Percentiles rank a stretch among this genome's conserved stretches.
These are phyloP conservation scores for Electrophaes corylata DNA, from an alignment of 2,888 invertebrate species.

Conservation along the genomic window DNA sequence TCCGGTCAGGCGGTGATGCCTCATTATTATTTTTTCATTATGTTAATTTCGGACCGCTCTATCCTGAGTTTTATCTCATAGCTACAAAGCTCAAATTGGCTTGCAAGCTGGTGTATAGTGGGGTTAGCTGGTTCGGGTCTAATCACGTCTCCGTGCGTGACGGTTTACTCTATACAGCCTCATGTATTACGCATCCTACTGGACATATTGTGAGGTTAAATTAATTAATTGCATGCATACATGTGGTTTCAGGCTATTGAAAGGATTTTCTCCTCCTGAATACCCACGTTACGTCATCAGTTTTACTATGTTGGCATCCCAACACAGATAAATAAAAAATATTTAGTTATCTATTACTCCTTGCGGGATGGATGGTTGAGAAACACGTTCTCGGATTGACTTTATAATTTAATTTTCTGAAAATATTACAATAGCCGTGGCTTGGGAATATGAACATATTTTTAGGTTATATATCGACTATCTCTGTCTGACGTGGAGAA, in stretches of 20 bases:
- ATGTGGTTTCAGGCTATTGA: constrained; percentile 1
- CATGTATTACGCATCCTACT: constrained; percentile 12
- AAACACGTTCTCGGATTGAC: too few species aligned
- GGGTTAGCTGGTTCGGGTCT: neutral
- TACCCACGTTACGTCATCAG: too few species aligned
- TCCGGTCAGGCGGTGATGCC: neutral
- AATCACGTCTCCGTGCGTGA: constrained; percentile 25
- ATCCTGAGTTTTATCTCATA: neutral
- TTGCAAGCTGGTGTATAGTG: neutral
- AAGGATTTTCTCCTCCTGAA: too few species aligned
- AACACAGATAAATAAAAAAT: too few species aligned
- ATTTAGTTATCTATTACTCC: too few species aligned
- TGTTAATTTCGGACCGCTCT: neutral
- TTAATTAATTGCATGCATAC: constrained; percentile 13
- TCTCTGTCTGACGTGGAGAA: too few species aligned
- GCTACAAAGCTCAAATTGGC: constrained; percentile 1
- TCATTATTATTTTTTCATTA: neutral
- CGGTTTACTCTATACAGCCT: constrained; percentile 12
- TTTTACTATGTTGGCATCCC: too few species aligned
- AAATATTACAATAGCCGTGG: too few species aligned
- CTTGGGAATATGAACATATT: too few species aligned
- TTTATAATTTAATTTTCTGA: too few species aligned
- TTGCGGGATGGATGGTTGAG: too few species aligned
- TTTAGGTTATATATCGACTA: too few species aligned
- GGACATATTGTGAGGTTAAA: constrained; percentile 20